Evolutionary conservation across 2,797 vertebrate genomes (phyloP), one percentile per base, ranked within the genome.

Genomic region (Gobionotothen gibberifrons): DNA sequence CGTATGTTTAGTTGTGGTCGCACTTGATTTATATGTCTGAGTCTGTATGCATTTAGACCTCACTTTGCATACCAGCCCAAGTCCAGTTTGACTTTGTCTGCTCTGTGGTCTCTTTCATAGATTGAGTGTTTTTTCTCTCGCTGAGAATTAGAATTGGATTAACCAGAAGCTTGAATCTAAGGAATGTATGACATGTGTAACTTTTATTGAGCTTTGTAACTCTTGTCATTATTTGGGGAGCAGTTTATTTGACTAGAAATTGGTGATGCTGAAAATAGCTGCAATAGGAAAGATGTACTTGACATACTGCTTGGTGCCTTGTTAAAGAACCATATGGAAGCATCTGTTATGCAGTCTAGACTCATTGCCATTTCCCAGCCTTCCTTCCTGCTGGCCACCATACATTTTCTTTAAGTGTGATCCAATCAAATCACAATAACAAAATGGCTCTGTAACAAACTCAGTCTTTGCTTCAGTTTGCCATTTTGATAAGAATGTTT

Each of bases 21-120:
- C 26, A 51, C 26, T 57, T 84, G 62, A 85, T 84, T 89, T 83
- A 74, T 79, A 52, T 61, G 57, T 82, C 55, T 71, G 56, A 71
- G 63, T 69, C 63, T 2, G 21, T 55, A 59, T 69, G 55, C 55
- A 71, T 79, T 83, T 74, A 64, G 70, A 72, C 63, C 36, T 61
- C 73, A 78, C 66, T 26, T 32, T 81, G 68, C 64, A 78, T 72
- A 72, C 79, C 72, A 72, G 54, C 65, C 12, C 6, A 47, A 56
- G 66, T 67, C 69, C 59, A 72, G 55, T 76, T 68, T 82, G 74
- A 72, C 72, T 64, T 48, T 32, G 60, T 84, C 78, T 85, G 59
- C 79, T 73, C 59, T 79, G 66, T 70, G 79, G 69, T 82, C 58
- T 83, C 21, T 58, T 39, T 71, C 26, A 46, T 58, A 58, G 73